phyloP scores from a whole-genome alignment of 1,140 invertebrate genomes.

The Aphaenogaster rudis region DNA sequence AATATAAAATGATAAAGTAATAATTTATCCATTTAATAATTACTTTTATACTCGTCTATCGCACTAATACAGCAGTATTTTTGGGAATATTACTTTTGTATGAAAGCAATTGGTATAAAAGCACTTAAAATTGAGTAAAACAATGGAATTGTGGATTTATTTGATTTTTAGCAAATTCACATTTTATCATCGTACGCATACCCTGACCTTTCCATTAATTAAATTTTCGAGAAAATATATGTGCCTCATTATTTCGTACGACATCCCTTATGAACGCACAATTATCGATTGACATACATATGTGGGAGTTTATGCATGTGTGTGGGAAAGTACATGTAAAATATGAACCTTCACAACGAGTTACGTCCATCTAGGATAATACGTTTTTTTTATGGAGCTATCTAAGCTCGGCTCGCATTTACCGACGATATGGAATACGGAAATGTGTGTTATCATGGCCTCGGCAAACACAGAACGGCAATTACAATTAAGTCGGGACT shows the following conservation, averaged over 20 bases:
- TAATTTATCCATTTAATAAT: slow-evolving; percentile 44
- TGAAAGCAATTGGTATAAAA: slow-evolving; percentile 18
- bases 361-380: slow-evolving; percentile 21
- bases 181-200: neutral
- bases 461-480: slow-evolving; percentile 68
- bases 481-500: slow-evolving; percentile 75
- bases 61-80: neutral
- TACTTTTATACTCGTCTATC: neutral
- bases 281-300: slow-evolving; percentile 52
- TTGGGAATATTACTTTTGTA: neutral
- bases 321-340: neutral
- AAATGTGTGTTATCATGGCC: slow-evolving; percentile 71
- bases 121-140: neutral
- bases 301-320: neutral
- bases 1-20: neutral
- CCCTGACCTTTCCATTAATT: slow-evolving; percentile 28
- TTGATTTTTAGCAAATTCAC: slow-evolving; percentile 49
- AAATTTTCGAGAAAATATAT: slow-evolving; percentile 25
- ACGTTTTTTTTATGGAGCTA: neutral
- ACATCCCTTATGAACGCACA: neutral
- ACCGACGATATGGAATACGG: slow-evolving; percentile 57
- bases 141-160: slow-evolving; percentile 10
- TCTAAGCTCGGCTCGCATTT: slow-evolving; percentile 54
- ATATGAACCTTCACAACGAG: slow-evolving; percentile 3
- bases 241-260: slow-evolving; percentile 37